These are phyloP conservation scores for Ornithorhynchus anatinus DNA, from an alignment of 2,113 vertebrate species.

Conservation along the genomic window DNA sequence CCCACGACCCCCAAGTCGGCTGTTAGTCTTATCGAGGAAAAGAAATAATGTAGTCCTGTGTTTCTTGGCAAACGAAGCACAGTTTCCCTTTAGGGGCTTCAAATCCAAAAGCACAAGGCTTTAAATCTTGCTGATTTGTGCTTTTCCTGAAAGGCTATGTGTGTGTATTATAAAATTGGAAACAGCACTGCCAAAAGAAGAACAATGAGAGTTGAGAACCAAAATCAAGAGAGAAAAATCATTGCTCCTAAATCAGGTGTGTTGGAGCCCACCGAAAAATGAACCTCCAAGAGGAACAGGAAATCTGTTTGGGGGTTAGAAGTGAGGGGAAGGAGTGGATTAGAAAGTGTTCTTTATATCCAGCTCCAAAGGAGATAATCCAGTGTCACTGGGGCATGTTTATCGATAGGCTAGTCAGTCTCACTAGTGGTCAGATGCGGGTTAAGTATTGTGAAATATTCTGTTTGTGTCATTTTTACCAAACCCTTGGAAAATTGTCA, in stretches of 20 bases:
- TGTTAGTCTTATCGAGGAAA: constrained; percentile 64
- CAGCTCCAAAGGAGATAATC: constrained; percentile 36
- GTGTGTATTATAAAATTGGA: constrained; percentile 14
- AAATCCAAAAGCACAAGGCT: constrained; percentile 70
- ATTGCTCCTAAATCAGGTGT: constrained; percentile 54
- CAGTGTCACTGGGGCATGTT: constrained; percentile 49
- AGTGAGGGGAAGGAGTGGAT: constrained; percentile 47
- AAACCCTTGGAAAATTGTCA: constrained; percentile 46
- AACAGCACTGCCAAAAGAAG: constrained; percentile 17
- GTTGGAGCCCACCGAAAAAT: constrained; percentile 45
- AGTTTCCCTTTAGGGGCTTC: constrained; percentile 68
- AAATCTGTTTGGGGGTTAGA: constrained; percentile 56
- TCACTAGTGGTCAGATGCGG: constrained; percentile 59
- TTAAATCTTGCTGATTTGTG: constrained; percentile 72
- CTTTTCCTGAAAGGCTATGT: constrained; percentile 50
- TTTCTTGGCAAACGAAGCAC: constrained; percentile 72
- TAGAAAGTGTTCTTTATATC: constrained; percentile 55
- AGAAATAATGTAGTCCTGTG: constrained; percentile 71
- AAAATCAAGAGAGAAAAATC: constrained; percentile 59
- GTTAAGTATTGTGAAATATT: constrained; percentile 51
- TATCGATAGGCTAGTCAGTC: constrained; percentile 60
- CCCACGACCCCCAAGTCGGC: constrained; percentile 28
- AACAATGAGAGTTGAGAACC: constrained; percentile 45
- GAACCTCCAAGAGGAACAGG: constrained; percentile 5
- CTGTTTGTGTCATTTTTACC: constrained; percentile 59